Evolutionary conservation across 2,888 invertebrate genomes (phyloP), one percentile per base, ranked within the genome.

Genomic region (Eupsilia transversa): DNA sequence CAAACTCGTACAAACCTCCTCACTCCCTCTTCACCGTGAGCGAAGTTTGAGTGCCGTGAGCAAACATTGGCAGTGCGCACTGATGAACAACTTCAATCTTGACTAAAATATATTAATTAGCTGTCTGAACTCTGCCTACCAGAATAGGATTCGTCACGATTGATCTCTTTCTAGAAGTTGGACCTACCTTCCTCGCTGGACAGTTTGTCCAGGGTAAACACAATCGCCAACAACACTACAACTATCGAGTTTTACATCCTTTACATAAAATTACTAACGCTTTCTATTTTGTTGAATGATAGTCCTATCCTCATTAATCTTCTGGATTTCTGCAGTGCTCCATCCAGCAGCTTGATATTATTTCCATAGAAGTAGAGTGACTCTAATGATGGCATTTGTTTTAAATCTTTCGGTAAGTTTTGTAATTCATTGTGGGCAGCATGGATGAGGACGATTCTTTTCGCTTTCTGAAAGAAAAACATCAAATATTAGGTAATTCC

Each of bases 291-390:
- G 92, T 98, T 98, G 89, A 98, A 97, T 6, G 97, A 97, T 30
- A 98, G 96, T 79, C 97, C 97, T 54, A 98, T 96, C 75, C 97
- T 96, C 90, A 97, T 97, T 57, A 98, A 92, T 81, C 97, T 97
- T 72, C 97, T 97, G 0, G 97, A 97, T 90, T 98, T 98, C 77
- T 97, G 97, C 41, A 98, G 92, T 1, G 97, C 97, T 0, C 98
- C 98, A 87, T 98, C 97, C 60, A 98, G 95, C 4, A 97, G 97
- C 76, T 96, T 97, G 56, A 98, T 97, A 75, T 97, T 97, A 92
- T 98, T 98, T 88, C 97, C 97, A 86, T 98, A 97, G 77, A 98
- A 97, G 88, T 97, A 98, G 0, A 98, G 91, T 0, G 97, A 97
- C 86, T 98, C 97, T 82, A 98, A 93, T 38, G 97, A 97, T 52